Evolutionary conservation across 2,888 invertebrate genomes (phyloP), one percentile per base, ranked within the genome.

Genomic region (Allacma fusca): DNA sequence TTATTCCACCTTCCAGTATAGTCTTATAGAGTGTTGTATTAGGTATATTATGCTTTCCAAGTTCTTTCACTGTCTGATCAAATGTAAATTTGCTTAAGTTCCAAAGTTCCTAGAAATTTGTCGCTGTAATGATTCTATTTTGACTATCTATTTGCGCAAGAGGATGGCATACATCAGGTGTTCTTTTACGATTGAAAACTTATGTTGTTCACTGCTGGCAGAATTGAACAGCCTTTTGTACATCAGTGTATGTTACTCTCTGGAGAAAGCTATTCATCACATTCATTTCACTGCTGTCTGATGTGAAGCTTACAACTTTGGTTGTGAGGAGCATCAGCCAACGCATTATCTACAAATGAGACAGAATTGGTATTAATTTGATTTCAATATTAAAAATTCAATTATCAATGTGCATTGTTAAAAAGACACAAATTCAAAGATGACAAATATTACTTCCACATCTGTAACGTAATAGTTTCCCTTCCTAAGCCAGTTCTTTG

Each of bases 241-340:
- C 68, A n/a, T 76, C 68, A 24, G 19, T 57, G 29, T 76, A 76
- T 16, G 68, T 70, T 12, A 76, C 76, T 23, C 76, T n/a, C 23
- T 69, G 69, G 16, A 76, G 76, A 26, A 76, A 76, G 19, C 69
- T 69, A 19, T 69, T 50, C 5, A 76, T 76, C n/a, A 76, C 23
- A 62, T 76, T 70, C 62, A 69, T 76, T 59, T 76, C 76, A 26
- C 76, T 76, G 1, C 7, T 50, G 5, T 34, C 62, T 2, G 69
- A 69, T 23, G 50, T 70, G 84, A 84, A 28, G 87, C 84, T 28
- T 88, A 88, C 70, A 21, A 93, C 89, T 88, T 93, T 93, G 12
- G 92, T 92, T 0, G 93, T 91, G 40, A 93, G 87, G 79, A 91
- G 91, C 80, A 93, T 87, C 43, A 93, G 87, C 93, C 93, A 93